Evolutionary conservation across 2,888 invertebrate genomes (phyloP).

Genomic region (Scrobipalpa costella): DNA sequence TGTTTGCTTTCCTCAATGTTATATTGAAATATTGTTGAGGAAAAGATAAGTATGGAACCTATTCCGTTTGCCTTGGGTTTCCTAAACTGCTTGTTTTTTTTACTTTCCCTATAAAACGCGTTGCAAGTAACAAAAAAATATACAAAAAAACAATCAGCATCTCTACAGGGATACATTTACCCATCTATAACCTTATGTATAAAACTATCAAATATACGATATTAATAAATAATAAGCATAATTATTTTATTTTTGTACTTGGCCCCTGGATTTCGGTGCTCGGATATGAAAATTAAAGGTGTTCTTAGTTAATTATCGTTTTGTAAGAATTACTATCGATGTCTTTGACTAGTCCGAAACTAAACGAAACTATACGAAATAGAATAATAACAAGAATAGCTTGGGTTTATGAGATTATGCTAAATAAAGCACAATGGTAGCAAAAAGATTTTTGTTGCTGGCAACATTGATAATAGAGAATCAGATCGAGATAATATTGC

Average conservation of each 20-base stretch:
- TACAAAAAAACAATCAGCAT: neutral
- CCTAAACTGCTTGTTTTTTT: neutral
- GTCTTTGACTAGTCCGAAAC: slow-evolving; percentile 70
- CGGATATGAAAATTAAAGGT: slow-evolving; percentile 43
- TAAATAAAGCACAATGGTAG: neutral
- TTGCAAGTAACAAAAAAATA: slow-evolving; percentile 10
- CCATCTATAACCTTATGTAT: neutral
- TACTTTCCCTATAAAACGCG: neutral
- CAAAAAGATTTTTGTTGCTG: neutral
- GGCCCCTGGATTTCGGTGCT: slow-evolving; percentile 51
- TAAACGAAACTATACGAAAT: slow-evolving; percentile 7
- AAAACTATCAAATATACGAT: slow-evolving; percentile 5
- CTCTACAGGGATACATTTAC: slow-evolving; percentile 3
- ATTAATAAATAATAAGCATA: slow-evolving; percentile 16
- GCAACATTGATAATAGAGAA: neutral
- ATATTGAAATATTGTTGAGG: slow-evolving; percentile 26
- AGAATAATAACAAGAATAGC: neutral
- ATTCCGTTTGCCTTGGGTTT: neutral
- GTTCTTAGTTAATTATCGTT: slow-evolving; percentile 43
- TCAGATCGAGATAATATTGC: neutral
- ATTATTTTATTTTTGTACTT: slow-evolving; percentile 21
- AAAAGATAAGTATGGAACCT: slow-evolving; percentile 18
- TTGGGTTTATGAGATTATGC: neutral
- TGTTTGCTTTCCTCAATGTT: slow-evolving; percentile 21
- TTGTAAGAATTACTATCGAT: slow-evolving; percentile 45